phyloP scores from a whole-genome alignment of 1,140 invertebrate genomes.

The Chironomus tepperi region DNA sequence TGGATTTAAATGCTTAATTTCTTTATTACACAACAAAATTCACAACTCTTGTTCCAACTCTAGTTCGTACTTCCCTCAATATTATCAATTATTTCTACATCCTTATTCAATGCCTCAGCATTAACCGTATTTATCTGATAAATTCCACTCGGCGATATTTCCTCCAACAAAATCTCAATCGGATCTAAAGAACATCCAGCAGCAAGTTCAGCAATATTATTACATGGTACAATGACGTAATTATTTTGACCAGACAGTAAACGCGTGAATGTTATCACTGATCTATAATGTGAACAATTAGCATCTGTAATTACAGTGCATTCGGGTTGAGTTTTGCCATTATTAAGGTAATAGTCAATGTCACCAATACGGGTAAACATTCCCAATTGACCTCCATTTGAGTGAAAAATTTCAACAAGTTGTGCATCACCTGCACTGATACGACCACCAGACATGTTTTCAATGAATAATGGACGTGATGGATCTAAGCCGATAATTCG shows the following conservation, averaged over 20 bases:
- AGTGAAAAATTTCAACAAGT: constrained; percentile 16
- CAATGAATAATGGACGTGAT: not conserved
- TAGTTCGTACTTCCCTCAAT: too few relatives aligned
- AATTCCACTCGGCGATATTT: not conserved
- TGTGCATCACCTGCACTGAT: not conserved
- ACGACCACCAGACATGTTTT: not conserved
- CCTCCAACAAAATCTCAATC: constrained; percentile 10
- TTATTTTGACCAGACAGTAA: not conserved
- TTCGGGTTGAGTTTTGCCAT: not conserved
- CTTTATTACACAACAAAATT: too few relatives aligned
- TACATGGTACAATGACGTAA: not conserved
- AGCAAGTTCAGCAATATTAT: not conserved
- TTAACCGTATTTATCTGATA: not conserved
- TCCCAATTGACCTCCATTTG: not conserved
- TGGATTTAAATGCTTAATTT: too few relatives aligned
- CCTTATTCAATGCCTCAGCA: not conserved
- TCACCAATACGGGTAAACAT: not conserved
- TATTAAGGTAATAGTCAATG: not conserved
- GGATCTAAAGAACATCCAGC: not conserved
- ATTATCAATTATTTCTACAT: not conserved
- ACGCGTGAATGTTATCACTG: not conserved
- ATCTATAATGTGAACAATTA: not conserved
- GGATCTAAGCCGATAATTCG: not conserved
- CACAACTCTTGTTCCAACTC: too few relatives aligned
- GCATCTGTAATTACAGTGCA: not conserved